Evolutionary conservation across 2,888 invertebrate species (phyloP).

Genomic region (Euphydryas editha): DNA sequence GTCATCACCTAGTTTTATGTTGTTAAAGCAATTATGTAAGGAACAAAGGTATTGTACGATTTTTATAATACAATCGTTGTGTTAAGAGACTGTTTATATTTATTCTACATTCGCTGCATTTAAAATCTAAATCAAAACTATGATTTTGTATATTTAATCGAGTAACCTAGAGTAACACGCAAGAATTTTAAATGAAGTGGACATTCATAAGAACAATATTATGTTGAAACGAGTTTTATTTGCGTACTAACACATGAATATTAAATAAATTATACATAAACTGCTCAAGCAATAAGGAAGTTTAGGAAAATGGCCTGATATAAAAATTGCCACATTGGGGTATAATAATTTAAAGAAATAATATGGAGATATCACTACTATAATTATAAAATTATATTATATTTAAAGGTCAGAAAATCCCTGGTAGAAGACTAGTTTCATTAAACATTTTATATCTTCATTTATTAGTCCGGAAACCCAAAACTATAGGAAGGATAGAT

Average conservation of each 20-base stretch:
- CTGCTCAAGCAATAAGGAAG: slow-evolving; percentile 22
- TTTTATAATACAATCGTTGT: too few species aligned
- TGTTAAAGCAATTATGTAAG: too few species aligned
- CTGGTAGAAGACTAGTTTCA: background rate
- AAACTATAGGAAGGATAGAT: too few species aligned
- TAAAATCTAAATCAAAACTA: background rate
- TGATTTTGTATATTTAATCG: background rate
- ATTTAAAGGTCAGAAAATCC: background rate
- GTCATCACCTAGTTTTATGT: too few species aligned
- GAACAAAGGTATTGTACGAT: too few species aligned
- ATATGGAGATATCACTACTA: background rate
- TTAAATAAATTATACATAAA: background rate
- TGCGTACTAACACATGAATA: slow-evolving; percentile 10
- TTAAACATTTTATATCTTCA: too few species aligned
- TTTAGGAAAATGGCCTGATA: background rate
- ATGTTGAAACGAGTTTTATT: slow-evolving; percentile 13
- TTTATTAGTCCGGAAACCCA: too few species aligned
- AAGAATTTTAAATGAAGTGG: slow-evolving; percentile 18
- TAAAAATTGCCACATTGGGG: background rate
- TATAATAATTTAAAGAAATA: background rate
- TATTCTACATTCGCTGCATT: too few species aligned
- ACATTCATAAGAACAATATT: background rate
- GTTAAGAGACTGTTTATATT: too few species aligned
- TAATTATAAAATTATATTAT: background rate
- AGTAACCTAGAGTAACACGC: background rate